Base-by-base conservation (phyloP, 2,113 vertebrate genomes). In the Pao palembangensis region DNA sequence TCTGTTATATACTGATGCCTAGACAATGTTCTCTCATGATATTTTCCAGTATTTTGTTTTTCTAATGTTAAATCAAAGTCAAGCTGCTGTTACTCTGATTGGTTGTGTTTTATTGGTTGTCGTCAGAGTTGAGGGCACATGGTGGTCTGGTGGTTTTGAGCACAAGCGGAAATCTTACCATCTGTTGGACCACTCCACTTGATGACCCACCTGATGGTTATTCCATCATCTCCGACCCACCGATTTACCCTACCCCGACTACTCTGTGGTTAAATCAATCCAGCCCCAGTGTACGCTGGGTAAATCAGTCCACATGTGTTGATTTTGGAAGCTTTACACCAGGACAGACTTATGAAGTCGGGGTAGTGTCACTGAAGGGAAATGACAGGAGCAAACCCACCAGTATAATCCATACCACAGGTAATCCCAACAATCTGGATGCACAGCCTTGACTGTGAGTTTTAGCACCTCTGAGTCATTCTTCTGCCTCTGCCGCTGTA, bases 311-410 rank as follows among this genome's bases (percentile, higher is more conserved):
- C 51, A 75, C 89, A 50, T 89, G 86, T 69, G 65, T 91, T 55
- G 79, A 88, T 51, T 6, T 94, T 78, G 86, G 82, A 61, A 25
- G 64, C 46, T 87, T 93, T 67, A 78, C 81, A 62, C 90, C 93
- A 56, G 92, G 93, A 71, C 91, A 91, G 84, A 72, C 87, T 8
- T 95, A 94, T 75, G 85, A 92, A 67, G 84, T 94, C 58, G 84
- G 84, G 25, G 82, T 96, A 44, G 87, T 89, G 56, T 87, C 87
- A 58, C 60, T 93, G 65, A 91, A 71, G 13, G 91, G 83, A 63
- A 85, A 90, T 48, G 92, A 91, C 63, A 86, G 77, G 79, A 95
- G 94, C 7, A 46, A 89, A 68, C 79, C 64, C 73, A 87, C 82
- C 61, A 88, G 64, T 28, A 10, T 90, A 75, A 82, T 80, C 23